Conservation (phyloP, 2,113 vertebrate genomes). For the Neopipo cinnamomea region DNA sequence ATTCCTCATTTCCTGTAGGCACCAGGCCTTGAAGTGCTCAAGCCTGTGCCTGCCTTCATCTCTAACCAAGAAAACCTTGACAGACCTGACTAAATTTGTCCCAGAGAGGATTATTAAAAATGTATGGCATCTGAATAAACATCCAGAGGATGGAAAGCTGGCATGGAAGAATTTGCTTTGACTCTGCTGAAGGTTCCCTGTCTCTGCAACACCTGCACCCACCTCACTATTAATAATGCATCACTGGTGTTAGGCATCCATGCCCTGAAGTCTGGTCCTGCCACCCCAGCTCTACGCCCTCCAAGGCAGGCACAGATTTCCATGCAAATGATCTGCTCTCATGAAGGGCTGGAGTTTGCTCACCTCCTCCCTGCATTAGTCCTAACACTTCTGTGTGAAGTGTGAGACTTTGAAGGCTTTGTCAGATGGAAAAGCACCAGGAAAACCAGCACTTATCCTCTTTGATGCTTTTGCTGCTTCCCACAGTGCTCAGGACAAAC, state of each 20-base stretch:
- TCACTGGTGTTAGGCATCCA: background rate
- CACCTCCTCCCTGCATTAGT: background rate
- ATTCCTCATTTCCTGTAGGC: background rate
- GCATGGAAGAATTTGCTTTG: background rate
- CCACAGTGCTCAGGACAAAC: background rate
- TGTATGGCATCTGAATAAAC: background rate
- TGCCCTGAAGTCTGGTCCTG: background rate
- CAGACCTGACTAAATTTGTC: background rate
- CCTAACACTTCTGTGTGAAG: background rate
- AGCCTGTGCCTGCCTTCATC: background rate
- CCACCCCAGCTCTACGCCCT: background rate
- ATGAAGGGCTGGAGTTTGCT: background rate
- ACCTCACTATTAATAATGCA: background rate
- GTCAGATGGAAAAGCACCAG: slow-evolving; percentile 39
- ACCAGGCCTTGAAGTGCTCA: background rate
- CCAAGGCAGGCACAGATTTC: background rate
- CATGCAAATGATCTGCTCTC: accelerated
- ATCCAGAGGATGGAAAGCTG: background rate
- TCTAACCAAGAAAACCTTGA: slow-evolving; percentile 8
- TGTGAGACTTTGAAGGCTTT: background rate
- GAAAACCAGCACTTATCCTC: background rate
- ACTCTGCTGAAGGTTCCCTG: background rate
- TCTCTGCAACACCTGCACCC: background rate
- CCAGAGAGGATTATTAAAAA: background rate
- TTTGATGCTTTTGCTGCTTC: background rate